Conservation (phyloP, 1,140 invertebrate genomes). For the Leptinotarsa defecta region DNA sequence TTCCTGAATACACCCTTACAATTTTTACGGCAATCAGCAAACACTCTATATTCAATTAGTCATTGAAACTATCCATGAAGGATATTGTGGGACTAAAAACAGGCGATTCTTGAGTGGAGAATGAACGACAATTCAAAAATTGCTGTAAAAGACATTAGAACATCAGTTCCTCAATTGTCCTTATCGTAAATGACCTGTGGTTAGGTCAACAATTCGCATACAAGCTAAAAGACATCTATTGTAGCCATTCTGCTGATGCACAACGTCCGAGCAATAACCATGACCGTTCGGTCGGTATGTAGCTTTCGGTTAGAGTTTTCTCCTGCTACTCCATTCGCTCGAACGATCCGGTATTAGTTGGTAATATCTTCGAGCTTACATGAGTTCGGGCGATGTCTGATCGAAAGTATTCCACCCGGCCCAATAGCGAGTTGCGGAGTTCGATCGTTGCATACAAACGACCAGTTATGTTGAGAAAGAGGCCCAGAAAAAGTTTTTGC, state of each 20-base stretch:
- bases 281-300: conserved; percentile 4
- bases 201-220: not conserved
- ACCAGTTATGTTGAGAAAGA: conserved; percentile 33
- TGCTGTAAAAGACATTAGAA: too few relatives aligned
- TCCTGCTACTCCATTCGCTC: conserved; percentile 17
- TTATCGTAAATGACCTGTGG: not conserved
- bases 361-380: conserved; percentile 37
- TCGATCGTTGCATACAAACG: conserved; percentile 41
- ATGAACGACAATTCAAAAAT: too few relatives aligned
- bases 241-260: not conserved
- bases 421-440: conserved; percentile 38
- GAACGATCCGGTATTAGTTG: conserved; percentile 32
- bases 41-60: too few relatives aligned
- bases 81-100: too few relatives aligned
- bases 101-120: too few relatives aligned
- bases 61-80: too few relatives aligned
- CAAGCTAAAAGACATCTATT: not conserved
- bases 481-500: not conserved
- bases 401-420: conserved; percentile 41
- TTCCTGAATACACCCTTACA: too few relatives aligned
- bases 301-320: conserved; percentile 1
- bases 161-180: too few relatives aligned
- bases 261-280: conserved; percentile 13
- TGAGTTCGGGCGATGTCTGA: conserved; percentile 39
- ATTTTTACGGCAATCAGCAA: too few relatives aligned